phyloP scores from a whole-genome alignment of 2,888 invertebrate species.

The Macrophya annulata region DNA sequence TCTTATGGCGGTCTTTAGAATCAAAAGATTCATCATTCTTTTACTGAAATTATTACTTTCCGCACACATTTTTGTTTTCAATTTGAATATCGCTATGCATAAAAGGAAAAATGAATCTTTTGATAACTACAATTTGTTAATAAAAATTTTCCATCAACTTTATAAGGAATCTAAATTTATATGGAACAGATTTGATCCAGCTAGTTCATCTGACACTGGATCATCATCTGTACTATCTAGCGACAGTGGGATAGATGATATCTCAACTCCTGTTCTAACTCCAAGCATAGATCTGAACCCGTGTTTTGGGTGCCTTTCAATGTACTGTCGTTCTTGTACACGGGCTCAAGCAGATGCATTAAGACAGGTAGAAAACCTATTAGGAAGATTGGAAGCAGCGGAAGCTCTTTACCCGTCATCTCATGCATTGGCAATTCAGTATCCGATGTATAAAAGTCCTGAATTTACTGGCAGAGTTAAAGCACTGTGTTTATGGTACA shows the following conservation, averaged over 20 bases:
- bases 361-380: constrained; percentile 86
- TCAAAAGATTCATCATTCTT: neutral
- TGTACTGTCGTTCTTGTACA: constrained; percentile 87
- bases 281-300: constrained; percentile 67
- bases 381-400: constrained; percentile 88
- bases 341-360: constrained; percentile 88
- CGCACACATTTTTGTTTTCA: neutral
- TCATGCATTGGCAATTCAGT: constrained; percentile 88
- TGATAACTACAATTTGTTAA: neutral
- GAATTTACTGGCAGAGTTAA: constrained; percentile 86
- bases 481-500: constrained; percentile 96
- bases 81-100: neutral
- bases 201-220: constrained; percentile 59
- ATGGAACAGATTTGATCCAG: constrained; percentile 54
- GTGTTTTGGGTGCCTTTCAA: constrained; percentile 87
- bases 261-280: constrained; percentile 56
- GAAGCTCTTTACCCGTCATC: constrained; percentile 93
- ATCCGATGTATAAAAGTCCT: constrained; percentile 85
- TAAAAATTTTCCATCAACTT: neutral
- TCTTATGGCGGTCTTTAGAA: neutral
- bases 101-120: neutral
- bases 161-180: constrained; percentile 62
- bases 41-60: neutral
- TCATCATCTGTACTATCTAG: constrained; percentile 20
- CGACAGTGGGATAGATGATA: constrained; percentile 44